phyloP scores from a whole-genome alignment of 2,888 invertebrate species.

The Blomia tropicalis region DNA sequence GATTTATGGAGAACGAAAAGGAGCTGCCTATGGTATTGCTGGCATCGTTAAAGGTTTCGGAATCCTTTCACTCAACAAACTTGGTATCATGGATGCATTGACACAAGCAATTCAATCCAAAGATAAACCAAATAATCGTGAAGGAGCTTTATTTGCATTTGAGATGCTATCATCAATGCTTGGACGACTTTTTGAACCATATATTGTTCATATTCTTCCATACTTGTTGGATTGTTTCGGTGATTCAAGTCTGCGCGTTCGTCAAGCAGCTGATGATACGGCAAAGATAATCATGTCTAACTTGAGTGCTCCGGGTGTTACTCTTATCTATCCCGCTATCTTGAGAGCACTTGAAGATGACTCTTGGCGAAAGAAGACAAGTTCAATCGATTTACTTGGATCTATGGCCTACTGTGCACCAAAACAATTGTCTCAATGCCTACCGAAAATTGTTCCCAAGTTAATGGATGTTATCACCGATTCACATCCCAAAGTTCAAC shows the following conservation, averaged over 20 bases:
- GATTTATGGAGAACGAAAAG: constrained; percentile 78
- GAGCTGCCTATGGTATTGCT: constrained; percentile 92
- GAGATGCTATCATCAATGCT: constrained; percentile 89
- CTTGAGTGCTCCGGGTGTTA: constrained; percentile 89
- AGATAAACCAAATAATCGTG: constrained; percentile 80
- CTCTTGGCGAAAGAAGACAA: constrained; percentile 95
- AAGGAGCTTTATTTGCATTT: constrained; percentile 90
- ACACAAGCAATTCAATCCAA: constrained; percentile 90
- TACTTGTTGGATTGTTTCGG: constrained; percentile 88
- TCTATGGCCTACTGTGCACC: constrained; percentile 99
- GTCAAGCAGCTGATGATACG: constrained; percentile 89
- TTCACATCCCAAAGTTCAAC: constrained; percentile 90
- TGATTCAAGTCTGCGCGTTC: constrained; percentile 78
- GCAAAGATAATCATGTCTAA: constrained; percentile 81
- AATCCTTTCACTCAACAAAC: constrained; percentile 78
- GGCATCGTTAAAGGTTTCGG: constrained; percentile 90
- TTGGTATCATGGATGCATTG: constrained; percentile 83
- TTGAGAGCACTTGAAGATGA: constrained; percentile 86
- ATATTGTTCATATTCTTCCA: constrained; percentile 90
- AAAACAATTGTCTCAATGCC: constrained; percentile 88
- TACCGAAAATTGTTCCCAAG: constrained; percentile 94
- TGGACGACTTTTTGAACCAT: constrained; percentile 92
- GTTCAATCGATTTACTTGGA: constrained; percentile 84
- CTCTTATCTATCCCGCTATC: constrained; percentile 81
- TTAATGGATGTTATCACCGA: constrained; percentile 81